phyloP scores from a whole-genome alignment of 1,140 invertebrate species.

The Pseudomyrmex cubaensis region DNA sequence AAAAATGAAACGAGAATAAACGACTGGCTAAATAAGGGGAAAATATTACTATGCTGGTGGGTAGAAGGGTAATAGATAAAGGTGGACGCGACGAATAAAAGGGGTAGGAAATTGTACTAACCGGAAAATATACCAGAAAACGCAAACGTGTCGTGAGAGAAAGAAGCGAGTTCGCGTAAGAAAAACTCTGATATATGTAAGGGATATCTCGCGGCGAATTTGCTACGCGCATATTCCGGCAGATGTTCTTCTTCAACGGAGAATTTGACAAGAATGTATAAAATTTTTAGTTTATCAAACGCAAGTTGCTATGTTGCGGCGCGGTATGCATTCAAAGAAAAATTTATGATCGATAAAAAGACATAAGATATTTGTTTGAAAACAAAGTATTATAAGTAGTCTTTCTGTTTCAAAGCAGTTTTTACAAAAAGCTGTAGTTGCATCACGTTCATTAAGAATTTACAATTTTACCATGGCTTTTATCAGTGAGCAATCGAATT shows the following conservation, averaged over 20 bases:
- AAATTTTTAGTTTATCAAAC: constrained; percentile 17
- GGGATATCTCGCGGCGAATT: constrained; percentile 39
- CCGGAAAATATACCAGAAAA: constrained; percentile 50
- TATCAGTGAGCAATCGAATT: neutral
- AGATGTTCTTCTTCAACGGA: constrained; percentile 4
- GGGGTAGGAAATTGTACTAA: constrained; percentile 41
- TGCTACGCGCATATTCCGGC: constrained; percentile 24
- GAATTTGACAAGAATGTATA: constrained; percentile 44
- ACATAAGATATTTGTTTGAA: constrained; percentile 24
- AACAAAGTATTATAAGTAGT: neutral
- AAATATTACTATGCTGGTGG: constrained; percentile 36
- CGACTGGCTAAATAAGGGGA: constrained; percentile 53
- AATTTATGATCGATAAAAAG: neutral
- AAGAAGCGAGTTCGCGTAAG: constrained; percentile 22
- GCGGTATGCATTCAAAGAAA: neutral
- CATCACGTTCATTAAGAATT: constrained; percentile 6
- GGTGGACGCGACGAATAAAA: constrained; percentile 54
- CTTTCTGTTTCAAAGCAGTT: neutral
- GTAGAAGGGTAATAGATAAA: constrained; percentile 49
- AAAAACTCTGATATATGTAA: constrained; percentile 28
- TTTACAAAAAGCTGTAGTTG: neutral
- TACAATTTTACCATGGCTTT: neutral
- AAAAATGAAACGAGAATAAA: constrained; percentile 56
- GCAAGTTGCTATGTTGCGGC: constrained; percentile 18
- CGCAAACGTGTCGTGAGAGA: constrained; percentile 3